phyloP scores from a whole-genome alignment of 2,113 vertebrate genomes.

The Elephas maximus region DNA sequence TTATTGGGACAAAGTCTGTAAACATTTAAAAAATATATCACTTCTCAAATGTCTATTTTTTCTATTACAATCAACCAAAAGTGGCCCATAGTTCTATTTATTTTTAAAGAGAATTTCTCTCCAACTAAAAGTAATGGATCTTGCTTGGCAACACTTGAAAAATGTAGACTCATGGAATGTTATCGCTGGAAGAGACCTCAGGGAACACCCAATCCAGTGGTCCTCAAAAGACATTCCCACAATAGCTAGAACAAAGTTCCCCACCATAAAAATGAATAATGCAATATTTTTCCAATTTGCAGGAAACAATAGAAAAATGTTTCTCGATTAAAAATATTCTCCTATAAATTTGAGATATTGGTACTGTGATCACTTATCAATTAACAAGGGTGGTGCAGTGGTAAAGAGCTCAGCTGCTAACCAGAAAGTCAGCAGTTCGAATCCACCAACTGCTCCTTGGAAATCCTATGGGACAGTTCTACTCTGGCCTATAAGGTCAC shows the following conservation, averaged over 20 bases:
- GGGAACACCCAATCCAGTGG: neutral
- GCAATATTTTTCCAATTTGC: neutral
- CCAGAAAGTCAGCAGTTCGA: no score
- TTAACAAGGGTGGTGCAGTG: neutral
- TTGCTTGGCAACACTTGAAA: neutral
- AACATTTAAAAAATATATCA: neutral
- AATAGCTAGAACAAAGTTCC: neutral
- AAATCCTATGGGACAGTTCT: no score
- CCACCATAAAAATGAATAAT: neutral
- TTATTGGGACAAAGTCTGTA: neutral
- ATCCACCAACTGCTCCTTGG: no score
- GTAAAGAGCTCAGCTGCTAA: no score
- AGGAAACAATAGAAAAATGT: conserved; percentile 3
- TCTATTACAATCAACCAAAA: neutral
- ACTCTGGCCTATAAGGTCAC: no score
- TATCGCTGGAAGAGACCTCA: neutral
- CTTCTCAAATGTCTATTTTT: conserved; percentile 5
- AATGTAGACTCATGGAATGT: neutral
- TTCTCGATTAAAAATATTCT: conserved; percentile 15
- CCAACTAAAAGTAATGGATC: neutral
- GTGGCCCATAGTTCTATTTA: neutral
- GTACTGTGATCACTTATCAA: neutral
- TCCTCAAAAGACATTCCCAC: conserved; percentile 32
- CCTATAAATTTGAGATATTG: neutral
- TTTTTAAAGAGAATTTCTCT: conserved; percentile 35